Conservation (phyloP, 2,113 vertebrate genomes). For the Macaca mulatta region DNA sequence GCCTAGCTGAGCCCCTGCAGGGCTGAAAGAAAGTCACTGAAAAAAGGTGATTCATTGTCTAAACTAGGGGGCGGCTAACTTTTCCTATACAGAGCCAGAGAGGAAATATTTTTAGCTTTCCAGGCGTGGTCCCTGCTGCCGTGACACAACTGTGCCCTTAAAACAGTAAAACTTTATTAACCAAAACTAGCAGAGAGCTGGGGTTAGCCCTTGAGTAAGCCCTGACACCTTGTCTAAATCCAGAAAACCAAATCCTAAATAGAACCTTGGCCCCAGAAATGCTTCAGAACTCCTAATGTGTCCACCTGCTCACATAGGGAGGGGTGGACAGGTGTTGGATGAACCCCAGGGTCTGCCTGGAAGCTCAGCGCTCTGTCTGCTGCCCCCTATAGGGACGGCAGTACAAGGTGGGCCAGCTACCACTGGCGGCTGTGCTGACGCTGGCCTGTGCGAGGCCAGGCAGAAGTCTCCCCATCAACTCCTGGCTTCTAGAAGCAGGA, state of each 20-base stretch:
- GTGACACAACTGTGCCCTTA: no score
- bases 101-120: not conserved
- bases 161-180: not conserved
- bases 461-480: not conserved
- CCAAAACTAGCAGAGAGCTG: not conserved
- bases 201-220: not conserved
- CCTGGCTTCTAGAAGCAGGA: slow-evolving; percentile 19
- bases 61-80: not conserved
- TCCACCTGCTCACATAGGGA: not conserved
- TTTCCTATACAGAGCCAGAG: not conserved
- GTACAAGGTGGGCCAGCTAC: not conserved
- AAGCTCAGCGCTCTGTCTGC: not conserved
- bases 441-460: not conserved
- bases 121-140: not conserved
- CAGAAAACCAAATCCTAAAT: not conserved
- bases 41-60: not conserved
- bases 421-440: not conserved
- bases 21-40: not conserved
- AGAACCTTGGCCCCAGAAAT: not conserved
- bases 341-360: not conserved
- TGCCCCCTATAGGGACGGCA: not conserved
- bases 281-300: not conserved
- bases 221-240: not conserved
- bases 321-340: not conserved
- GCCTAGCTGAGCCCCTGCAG: not conserved